Conservation (phyloP, 1,140 invertebrate genomes). For the Pogonomyrmex barbatus region DNA sequence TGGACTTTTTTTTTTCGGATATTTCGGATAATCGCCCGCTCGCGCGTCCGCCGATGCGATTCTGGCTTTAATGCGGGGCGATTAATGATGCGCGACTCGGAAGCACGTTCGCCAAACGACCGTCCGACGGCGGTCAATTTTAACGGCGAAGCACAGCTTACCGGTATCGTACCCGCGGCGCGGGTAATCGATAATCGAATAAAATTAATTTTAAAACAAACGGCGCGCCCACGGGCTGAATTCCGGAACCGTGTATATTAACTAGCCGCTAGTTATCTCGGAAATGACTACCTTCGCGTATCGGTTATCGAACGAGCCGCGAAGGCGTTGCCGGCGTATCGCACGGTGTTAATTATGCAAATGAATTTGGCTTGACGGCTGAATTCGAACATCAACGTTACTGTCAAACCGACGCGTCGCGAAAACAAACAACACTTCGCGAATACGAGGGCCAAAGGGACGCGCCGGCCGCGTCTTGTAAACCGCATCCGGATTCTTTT, state of each 20-base stretch:
- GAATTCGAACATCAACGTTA: slow-evolving; percentile 6
- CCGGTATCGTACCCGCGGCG: slow-evolving; percentile 5
- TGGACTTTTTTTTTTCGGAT: slow-evolving; percentile 53
- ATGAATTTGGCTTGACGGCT: slow-evolving; percentile 22
- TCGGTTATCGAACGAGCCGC: slow-evolving; percentile 18
- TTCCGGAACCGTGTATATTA: slow-evolving; percentile 23
- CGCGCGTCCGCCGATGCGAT: slow-evolving; percentile 42
- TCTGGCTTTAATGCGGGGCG: slow-evolving; percentile 53
- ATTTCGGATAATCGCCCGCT: slow-evolving; percentile 57
- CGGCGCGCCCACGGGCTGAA: slow-evolving; percentile 9
- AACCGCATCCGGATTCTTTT: not conserved
- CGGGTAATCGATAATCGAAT: slow-evolving; percentile 52
- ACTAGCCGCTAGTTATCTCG: slow-evolving; percentile 37
- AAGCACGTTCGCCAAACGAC: slow-evolving; percentile 39
- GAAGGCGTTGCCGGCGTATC: slow-evolving; percentile 20
- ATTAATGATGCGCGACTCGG: slow-evolving; percentile 59
- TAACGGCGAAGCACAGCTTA: slow-evolving; percentile 2
- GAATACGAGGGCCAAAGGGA: too few species aligned
- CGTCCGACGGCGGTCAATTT: slow-evolving; percentile 54
- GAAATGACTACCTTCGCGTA: slow-evolving; percentile 31
- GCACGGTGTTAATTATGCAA: slow-evolving; percentile 45
- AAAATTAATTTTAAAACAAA: slow-evolving; percentile 60
- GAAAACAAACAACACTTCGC: not conserved
- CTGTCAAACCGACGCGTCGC: not conserved
- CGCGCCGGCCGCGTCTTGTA: not conserved